Conservation (phyloP, 2,113 vertebrate species). For the Gorsachius goisagi region DNA sequence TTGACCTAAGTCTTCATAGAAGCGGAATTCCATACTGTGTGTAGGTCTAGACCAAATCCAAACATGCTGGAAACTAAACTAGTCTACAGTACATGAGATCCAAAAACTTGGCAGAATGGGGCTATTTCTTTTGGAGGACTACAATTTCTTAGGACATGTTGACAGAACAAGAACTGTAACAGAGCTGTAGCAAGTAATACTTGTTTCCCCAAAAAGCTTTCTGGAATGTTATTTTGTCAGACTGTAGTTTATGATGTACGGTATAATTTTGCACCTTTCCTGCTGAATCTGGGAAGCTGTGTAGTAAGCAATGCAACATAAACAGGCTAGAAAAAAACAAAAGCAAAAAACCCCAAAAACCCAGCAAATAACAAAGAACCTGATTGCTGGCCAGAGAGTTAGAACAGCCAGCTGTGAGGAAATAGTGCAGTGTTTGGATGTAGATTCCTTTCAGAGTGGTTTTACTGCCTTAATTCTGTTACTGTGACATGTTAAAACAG, state of each 20-base stretch:
- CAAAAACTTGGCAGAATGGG: neutral
- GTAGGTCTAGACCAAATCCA: neutral
- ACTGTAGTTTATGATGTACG: rapidly evolving
- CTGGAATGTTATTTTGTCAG: neutral
- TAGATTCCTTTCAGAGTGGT: neutral
- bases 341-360: rapidly evolving
- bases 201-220: neutral
- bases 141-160: neutral
- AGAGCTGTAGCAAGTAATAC: neutral
- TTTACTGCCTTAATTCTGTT: neutral
- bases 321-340: neutral
- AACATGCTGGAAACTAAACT: neutral
- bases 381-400: neutral
- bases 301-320: neutral
- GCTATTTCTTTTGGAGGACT: neutral
- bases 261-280: neutral
- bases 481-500: neutral
- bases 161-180: neutral
- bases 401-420: neutral
- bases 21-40: neutral
- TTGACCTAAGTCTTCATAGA: neutral
- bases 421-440: neutral
- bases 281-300: neutral
- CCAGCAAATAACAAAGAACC: neutral
- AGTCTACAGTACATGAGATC: neutral